These are phyloP conservation scores for Hydrocynus forskahlii DNA, from an alignment of 2,797 vertebrate species.

Conservation along the genomic window DNA sequence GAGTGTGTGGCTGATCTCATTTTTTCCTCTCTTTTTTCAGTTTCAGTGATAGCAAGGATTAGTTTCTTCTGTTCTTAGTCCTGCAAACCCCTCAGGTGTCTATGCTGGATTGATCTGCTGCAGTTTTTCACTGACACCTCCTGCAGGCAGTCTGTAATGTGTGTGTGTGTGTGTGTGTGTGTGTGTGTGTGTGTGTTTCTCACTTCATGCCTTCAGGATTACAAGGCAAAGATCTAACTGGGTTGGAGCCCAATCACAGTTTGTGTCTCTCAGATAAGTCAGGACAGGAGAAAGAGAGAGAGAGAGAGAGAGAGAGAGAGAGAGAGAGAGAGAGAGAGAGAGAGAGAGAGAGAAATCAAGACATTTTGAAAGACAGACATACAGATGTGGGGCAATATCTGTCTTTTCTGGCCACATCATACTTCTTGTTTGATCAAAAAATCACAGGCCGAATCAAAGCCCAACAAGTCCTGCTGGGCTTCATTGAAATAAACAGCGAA, in stretches of 20 bases:
- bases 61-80: conserved; percentile 59
- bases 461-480: conserved; percentile 36
- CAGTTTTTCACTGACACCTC: conserved; percentile 73
- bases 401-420: conserved; percentile 3
- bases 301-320: conserved; percentile 1
- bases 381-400: conserved; percentile 12
- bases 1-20: conserved; percentile 1
- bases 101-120: conserved; percentile 73
- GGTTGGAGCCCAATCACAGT: conserved; percentile 36
- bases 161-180: conserved; percentile 20
- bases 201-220: conserved; percentile 39
- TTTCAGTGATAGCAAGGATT: conserved; percentile 51
- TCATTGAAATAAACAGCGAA: conserved; percentile 38
- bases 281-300: conserved; percentile 5
- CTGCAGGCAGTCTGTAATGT: conserved; percentile 64
- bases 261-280: conserved; percentile 37
- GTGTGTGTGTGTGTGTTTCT: conserved; percentile 25
- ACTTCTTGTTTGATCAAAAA: conserved; percentile 38
- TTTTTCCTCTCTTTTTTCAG: conserved; percentile 5
- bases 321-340: conserved; percentile 12
- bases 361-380: conserved; percentile 15
- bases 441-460: conserved; percentile 29
- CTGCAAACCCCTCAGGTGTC: conserved; percentile 62
- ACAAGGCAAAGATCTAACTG: conserved; percentile 34
- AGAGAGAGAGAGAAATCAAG: conserved; percentile 26